Percentiles rank a stretch among this genome's conserved stretches.
Conservation (phyloP, 2,888 invertebrate genomes). For the Trissonchulus sp. region DNA sequence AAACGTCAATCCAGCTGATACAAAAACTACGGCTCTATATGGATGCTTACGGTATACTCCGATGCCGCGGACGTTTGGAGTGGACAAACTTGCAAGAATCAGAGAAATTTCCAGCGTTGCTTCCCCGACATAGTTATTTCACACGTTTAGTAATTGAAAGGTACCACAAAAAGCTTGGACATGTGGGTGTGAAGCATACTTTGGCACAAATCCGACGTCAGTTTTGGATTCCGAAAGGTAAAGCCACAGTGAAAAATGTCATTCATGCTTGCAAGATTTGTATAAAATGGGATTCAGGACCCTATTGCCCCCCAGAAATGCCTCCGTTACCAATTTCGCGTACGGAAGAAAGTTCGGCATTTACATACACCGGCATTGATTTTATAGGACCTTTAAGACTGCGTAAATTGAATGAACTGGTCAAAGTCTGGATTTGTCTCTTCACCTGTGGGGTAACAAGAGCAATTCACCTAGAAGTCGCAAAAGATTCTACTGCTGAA, state of each 20-base stretch:
- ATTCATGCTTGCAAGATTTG: slow-evolving; percentile 4
- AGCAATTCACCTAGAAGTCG: slow-evolving; percentile 52
- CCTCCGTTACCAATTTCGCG: slow-evolving; percentile 4
- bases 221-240: slow-evolving; percentile 15
- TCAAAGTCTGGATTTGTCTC: slow-evolving; percentile 47
- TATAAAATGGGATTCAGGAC: not conserved
- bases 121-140: slow-evolving; percentile 4
- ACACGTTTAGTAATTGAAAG: not conserved
- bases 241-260: not conserved
- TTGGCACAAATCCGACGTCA: not conserved
- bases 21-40: not conserved
- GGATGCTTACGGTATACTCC: not conserved
- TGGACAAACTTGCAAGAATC: not conserved
- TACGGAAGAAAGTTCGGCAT: not conserved
- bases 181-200: slow-evolving; percentile 9
- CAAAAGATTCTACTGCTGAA: slow-evolving; percentile 43
- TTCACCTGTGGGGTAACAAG: slow-evolving; percentile 53
- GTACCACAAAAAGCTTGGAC: not conserved
- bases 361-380: slow-evolving; percentile 38
- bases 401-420: slow-evolving; percentile 39
- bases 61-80: slow-evolving; percentile 1
- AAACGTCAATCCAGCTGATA: not conserved
- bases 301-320: not conserved
- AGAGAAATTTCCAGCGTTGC: slow-evolving; percentile 5
- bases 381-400: slow-evolving; percentile 51